Percentiles rank a stretch among this genome's conserved stretches.
These are phyloP conservation scores for Sylvilagus floridanus DNA, from an alignment of 2,797 vertebrate species.

Conservation along the genomic window DNA sequence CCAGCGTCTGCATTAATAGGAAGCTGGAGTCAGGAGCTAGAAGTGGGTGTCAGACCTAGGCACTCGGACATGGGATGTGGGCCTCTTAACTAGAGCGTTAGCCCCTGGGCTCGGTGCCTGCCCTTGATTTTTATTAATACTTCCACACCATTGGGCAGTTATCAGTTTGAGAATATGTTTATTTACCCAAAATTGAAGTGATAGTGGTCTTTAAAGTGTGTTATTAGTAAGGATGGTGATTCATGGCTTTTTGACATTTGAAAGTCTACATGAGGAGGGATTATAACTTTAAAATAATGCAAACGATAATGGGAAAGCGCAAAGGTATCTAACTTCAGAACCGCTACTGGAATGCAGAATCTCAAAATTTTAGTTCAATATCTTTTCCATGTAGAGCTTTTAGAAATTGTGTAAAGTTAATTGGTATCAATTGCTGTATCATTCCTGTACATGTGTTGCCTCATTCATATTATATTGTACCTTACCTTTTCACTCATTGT, in stretches of 20 bases:
- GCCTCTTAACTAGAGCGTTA: no score
- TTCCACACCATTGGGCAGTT: background rate
- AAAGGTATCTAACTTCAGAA: background rate
- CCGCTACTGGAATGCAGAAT: background rate
- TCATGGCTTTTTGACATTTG: background rate
- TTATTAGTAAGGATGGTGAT: slow-evolving; percentile 15
- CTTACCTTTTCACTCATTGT: background rate
- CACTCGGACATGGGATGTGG: no score
- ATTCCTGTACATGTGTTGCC: background rate
- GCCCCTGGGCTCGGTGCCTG: no score
- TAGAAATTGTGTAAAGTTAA: background rate
- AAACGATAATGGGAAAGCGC: background rate
- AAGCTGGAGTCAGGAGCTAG: no score
- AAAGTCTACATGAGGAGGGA: background rate
- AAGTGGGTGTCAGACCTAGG: no score
- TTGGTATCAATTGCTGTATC: background rate
- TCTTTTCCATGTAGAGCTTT: background rate
- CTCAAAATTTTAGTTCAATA: slow-evolving; percentile 24
- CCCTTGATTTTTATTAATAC: background rate
- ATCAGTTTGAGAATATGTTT: background rate
- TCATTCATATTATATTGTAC: background rate
- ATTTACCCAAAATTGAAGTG: background rate
- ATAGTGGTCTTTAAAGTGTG: background rate
- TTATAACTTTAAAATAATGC: slow-evolving; percentile 44
- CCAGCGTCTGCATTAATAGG: no score